Conservation (phyloP, 2,113 vertebrate genomes). For the Buteo buteo region DNA sequence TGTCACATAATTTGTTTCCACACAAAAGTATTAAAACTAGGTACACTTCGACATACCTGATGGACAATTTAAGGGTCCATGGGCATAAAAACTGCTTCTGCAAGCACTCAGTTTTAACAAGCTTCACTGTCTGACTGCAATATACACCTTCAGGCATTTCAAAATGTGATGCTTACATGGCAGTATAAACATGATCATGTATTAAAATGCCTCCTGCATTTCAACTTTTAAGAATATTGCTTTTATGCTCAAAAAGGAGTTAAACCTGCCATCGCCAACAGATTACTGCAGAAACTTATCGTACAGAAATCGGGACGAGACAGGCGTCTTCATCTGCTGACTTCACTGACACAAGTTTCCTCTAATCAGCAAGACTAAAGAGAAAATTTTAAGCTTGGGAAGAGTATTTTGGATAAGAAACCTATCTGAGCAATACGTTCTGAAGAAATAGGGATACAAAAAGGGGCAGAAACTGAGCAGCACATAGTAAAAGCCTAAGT, state of each 20-base stretch:
- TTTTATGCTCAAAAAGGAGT: not conserved
- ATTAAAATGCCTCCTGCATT: not conserved
- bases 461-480: not conserved
- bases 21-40: not conserved
- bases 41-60: not conserved
- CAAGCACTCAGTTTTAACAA: not conserved
- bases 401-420: not conserved
- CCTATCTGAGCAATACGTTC: not conserved
- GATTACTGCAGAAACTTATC: not conserved
- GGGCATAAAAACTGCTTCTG: not conserved
- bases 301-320: not conserved
- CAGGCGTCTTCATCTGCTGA: not conserved
- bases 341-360: not conserved
- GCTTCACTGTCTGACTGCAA: not conserved
- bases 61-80: not conserved
- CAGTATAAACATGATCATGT: not conserved
- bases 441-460: fast-evolving
- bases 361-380: not conserved
- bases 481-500: not conserved
- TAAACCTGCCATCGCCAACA: not conserved
- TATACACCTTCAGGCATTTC: not conserved
- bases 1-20: not conserved
- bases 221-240: not conserved
- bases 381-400: not conserved
- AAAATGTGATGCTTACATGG: not conserved